Base-by-base conservation (phyloP, 53 echinoderm and acorn worm genomes). In the Luidia sarsii region DNA sequence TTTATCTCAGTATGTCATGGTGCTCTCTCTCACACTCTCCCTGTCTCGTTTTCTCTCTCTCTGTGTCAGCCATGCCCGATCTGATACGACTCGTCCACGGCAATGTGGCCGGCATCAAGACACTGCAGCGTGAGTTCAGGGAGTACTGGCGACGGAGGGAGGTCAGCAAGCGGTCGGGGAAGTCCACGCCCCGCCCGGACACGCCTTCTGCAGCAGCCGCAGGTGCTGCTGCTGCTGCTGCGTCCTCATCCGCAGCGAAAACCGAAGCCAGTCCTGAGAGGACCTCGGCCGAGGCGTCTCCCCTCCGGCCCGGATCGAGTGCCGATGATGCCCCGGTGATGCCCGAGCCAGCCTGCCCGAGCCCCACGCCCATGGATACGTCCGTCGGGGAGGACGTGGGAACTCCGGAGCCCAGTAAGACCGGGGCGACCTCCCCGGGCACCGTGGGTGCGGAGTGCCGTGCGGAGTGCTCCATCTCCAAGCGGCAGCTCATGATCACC, bases 11-110 rank as follows among this genome's bases (percentile, higher is more conserved):
- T 7, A n/a, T n/a, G n/a, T n/a, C n/a, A n/a, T n/a, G n/a, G n/a
- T n/a, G n/a, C n/a, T n/a, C n/a, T n/a, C 28, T 51, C 13, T 56
- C 13, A 36, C 38, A 46, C 39, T 49, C 3, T 23, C 35, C 21
- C 9, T 33, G 11, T 24, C 33, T 4, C 48, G 4, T 11, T 22
- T 39, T 38, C 8, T 22, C 67, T 61, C 31, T 46, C 19, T 54
- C 22, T 18, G n/a, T 33, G 19, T 21, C 55, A 96, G 96, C 96
- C 33, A 90, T 96, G 88, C 93, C 92, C 45, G 90, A 96, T 63
- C 83, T 96, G 43, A 62, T 96, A 33, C 84, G 84, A 2, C 68
- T 96, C 18, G 93, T 96, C 7, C 96, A 96, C 65, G 96, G 96
- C 32, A 96, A 93, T 87, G 86, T 79, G 31, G 86, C 79, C 0